Base-by-base conservation (phyloP, 2,797 vertebrate genomes). In the Rhinichthys osculus region DNA sequence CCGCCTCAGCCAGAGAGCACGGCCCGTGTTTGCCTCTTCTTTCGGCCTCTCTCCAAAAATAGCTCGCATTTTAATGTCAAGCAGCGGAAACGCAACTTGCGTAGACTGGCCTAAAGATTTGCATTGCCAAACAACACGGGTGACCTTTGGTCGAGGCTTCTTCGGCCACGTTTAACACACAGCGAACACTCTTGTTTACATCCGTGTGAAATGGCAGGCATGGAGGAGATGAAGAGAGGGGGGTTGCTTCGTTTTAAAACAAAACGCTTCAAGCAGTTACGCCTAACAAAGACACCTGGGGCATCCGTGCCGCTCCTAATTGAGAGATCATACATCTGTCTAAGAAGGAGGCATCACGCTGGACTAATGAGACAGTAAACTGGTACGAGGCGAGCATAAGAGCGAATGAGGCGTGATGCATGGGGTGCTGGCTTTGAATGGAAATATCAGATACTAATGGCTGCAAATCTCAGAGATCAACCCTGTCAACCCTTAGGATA, bases 121-220 rank as follows among this genome's bases (percentile, higher is more conserved):
- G 88, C 90, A 91, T 92, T 69, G 91, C 92, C 94, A 88, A 59
- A 92, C 92, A 90, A 93, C 94, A 94, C 69, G 47, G 86, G 88
- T 93, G 93, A 95, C 95, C 94, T 95, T 94, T 94, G 93, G 90
- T 92, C 91, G 89, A 73, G 90, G 90, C 92, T 91, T 84, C 88
- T 82, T 79, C 57, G 86, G 88, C 79, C 90, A 90, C 88, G 82
- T 42, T 40, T 85, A 84, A 85, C 81, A 38, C 77, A 42, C 23
- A 71, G 73, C 19, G 71, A 82, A 67, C 27, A 6, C 78, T 71
- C 72, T 40, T 84, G 73, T 86, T 84, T 76, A 81, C 82, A 85
- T 69, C 59, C 38, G 74, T 80, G 83, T 50, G 67, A 83, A 81
- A 83, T 59, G 69, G 85, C 66, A 78, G 57, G 69, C 70, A 50